Base-by-base conservation (phyloP, 2,888 invertebrate species). In the Physocephala rufipes region DNA sequence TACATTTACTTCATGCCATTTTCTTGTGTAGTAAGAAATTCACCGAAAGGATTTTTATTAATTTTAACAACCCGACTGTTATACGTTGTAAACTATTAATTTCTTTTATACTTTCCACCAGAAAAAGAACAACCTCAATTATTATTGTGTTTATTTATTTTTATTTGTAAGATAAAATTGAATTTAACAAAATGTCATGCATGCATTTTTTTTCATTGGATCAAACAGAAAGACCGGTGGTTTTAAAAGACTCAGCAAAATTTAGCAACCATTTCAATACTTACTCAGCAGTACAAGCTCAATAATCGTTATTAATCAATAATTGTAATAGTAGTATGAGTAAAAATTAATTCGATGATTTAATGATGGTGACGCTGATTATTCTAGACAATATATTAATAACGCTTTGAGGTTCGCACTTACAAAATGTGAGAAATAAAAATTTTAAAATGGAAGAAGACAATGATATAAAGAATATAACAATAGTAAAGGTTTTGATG, bases 1-100 rank as follows among this genome's bases (percentile, higher is more conserved):
- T 77, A 79, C 78, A 80, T 80, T 78, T 77, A 81, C 79, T 80
- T 78, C 79, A 82, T 81, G 79, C 79, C 80, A 76, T 77, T 74
- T 58, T 19, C 45, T 66, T 65, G 47, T 65, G 36, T 2, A 24
- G 66, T 21, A 9, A 53, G 36, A 43, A 28, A 55, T 30, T 43
- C 24, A 53, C 55, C 66, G 19, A 53, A 15, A 19, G 19, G 36
- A 15, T 36, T 9, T 36, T 4, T 36, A 36, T 36, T 36, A 36
- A 36, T 36, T 7, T 36, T 36, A 21, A 36, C 16, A 45, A 13
- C 2, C 24, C 63, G 45, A 63, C 63, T 63, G 43, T 63, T 63
- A 63, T 63, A 43, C 24, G 24, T 47, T 63, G 47, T 21, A 43
- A 7, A 36, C 9, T 9, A 9, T 36, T 36, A 7, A 36, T 36